These are phyloP conservation scores for Paragorgia papillata DNA, from an alignment of 92 coral and sea anemone genomes.

Conservation along the genomic window DNA sequence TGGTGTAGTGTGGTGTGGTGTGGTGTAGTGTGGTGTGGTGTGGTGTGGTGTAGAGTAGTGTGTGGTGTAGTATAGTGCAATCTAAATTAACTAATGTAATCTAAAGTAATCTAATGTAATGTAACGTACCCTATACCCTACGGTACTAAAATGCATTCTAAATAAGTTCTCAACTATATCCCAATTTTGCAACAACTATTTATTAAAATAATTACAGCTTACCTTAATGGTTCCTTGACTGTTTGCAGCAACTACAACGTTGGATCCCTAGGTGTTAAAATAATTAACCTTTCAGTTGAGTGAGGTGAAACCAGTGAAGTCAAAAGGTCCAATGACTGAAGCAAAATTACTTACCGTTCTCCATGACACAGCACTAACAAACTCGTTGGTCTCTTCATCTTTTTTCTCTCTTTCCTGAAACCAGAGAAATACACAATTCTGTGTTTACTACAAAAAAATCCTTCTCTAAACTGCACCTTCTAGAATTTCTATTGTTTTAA, in stretches of 20 bases:
- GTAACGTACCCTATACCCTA: no score
- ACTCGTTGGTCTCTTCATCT: conserved; percentile 96
- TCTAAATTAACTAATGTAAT: no score
- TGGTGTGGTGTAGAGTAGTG: no score
- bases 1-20: background rate
- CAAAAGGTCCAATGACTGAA: background rate
- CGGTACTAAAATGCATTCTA: no score
- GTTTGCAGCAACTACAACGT: conserved; percentile 95
- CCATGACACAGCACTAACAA: conserved; percentile 99
- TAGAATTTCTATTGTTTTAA: no score
- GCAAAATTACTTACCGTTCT: conserved; percentile 74
- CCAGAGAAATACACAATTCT: background rate
- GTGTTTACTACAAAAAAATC: background rate
- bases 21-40: no score
- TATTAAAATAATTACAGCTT: background rate
- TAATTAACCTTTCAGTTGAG: no score
- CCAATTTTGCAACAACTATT: no score
- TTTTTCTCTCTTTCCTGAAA: conserved; percentile 92
- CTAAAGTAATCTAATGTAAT: no score
- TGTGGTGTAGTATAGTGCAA: no score
- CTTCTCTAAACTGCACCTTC: background rate
- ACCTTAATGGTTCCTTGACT: conserved; percentile 99
- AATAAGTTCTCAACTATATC: no score
- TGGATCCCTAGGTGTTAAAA: conserved; percentile 71
- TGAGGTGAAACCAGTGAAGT: background rate